These are phyloP conservation scores for Poecilia gillii DNA, from an alignment of 2,797 vertebrate species.

Conservation along the genomic window DNA sequence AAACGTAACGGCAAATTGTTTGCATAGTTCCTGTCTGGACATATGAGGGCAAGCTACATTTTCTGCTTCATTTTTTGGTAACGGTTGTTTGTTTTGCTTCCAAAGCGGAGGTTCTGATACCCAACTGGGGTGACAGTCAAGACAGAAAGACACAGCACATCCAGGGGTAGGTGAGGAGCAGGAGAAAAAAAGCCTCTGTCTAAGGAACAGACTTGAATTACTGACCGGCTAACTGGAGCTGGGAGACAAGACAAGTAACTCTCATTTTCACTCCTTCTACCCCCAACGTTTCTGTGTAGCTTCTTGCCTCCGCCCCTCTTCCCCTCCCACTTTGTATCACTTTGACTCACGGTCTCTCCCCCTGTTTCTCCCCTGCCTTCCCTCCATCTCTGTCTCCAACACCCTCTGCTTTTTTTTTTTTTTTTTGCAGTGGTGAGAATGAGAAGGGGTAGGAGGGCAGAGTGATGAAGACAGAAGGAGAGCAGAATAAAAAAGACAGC, in stretches of 20 bases:
- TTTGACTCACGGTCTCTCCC: conserved; percentile 67
- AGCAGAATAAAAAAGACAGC: not conserved
- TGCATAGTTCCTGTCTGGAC: conserved; percentile 41
- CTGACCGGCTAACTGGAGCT: conserved; percentile 65
- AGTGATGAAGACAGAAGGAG: conserved; percentile 30
- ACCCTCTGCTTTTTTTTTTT: not conserved
- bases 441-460: conserved; percentile 54
- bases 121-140: conserved; percentile 71
- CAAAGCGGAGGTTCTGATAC: conserved; percentile 54
- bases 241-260: conserved; percentile 73
- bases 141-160: conserved; percentile 75
- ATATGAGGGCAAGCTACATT: conserved; percentile 38
- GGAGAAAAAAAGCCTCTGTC: conserved; percentile 71
- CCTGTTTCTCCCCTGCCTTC: conserved; percentile 53
- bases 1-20: conserved; percentile 58
- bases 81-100: conserved; percentile 68
- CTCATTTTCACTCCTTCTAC: conserved; percentile 71
- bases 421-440: conserved; percentile 67
- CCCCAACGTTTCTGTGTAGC: conserved; percentile 43
- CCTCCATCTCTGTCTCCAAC: conserved; percentile 64
- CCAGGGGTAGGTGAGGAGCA: conserved; percentile 55
- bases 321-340: conserved; percentile 73
- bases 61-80: conserved; percentile 50
- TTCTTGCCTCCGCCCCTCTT: conserved; percentile 42
- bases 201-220: conserved; percentile 73